Evolutionary conservation across 2,888 invertebrate species (phyloP).

Genomic region (Theodoxus fluviatilis): DNA sequence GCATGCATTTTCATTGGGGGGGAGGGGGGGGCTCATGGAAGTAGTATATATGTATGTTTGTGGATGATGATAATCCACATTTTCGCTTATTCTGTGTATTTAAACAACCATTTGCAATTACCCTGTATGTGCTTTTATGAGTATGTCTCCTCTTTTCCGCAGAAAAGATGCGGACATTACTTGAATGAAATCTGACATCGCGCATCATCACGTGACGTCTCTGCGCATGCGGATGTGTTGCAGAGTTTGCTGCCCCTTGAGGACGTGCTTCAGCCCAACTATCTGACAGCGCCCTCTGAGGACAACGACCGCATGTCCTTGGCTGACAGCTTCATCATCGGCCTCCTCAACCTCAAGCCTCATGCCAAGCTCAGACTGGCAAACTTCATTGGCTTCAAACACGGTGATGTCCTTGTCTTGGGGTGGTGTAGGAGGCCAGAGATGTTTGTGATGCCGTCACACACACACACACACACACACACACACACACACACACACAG

Average conservation of each 20-base stretch:
- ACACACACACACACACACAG: background rate
- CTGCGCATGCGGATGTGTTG: no score
- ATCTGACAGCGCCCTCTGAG: slow-evolving; percentile 50
- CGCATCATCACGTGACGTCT: no score
- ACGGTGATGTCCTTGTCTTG: slow-evolving; percentile 39
- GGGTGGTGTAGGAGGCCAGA: background rate
- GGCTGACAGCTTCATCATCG: slow-evolving; percentile 52
- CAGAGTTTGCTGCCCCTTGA: slow-evolving; percentile 49
- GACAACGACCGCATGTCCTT: slow-evolving; percentile 45
- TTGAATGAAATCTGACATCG: no score
- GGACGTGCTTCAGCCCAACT: slow-evolving; percentile 45
- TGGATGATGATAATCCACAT: no score
- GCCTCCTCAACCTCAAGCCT: slow-evolving; percentile 49
- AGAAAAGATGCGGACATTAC: no score
- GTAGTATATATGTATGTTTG: no score
- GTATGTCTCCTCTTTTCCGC: no score
- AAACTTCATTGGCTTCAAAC: slow-evolving; percentile 54
- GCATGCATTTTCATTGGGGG: background rate
- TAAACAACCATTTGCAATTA: no score
- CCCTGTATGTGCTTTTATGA: no score
- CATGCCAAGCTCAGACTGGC: slow-evolving; percentile 43
- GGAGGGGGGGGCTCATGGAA: background rate
- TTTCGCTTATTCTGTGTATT: no score
- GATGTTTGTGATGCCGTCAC: background rate
- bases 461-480: background rate